Percentiles rank a stretch among this genome's conserved stretches.
Conservation (phyloP, 2,888 invertebrate species). For the Stenodema calcarata region DNA sequence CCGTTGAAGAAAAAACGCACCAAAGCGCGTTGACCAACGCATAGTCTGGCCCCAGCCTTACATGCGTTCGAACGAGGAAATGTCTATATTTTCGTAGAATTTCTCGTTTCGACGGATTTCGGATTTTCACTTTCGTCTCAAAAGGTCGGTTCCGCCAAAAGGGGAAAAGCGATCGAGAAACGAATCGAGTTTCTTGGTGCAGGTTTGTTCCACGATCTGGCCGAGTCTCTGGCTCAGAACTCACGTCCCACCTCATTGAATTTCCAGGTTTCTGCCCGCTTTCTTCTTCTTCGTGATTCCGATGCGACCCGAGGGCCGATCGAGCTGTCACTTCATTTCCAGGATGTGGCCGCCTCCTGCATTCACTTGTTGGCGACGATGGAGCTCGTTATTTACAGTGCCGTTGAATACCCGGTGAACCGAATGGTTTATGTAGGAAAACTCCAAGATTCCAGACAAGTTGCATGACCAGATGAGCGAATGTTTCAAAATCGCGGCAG, state of each 20-base stretch:
- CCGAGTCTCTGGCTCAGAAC: background rate
- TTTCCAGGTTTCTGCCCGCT: slow-evolving; percentile 12
- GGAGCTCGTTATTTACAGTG: too few species aligned
- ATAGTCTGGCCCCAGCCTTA: too few species aligned
- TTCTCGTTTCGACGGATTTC: background rate
- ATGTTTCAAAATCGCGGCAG: too few species aligned
- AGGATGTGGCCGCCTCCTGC: background rate
- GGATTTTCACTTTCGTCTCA: background rate
- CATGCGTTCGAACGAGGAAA: too few species aligned
- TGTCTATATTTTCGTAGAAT: too few species aligned
- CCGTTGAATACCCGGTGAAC: too few species aligned
- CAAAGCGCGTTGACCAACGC: too few species aligned
- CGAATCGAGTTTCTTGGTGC: slow-evolving; percentile 21
- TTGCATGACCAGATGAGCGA: too few species aligned
- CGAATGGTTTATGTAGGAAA: too few species aligned
- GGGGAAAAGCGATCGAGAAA: slow-evolving; percentile 13
- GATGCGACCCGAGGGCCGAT: background rate
- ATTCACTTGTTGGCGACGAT: background rate
- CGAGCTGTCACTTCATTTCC: background rate
- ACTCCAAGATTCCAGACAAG: too few species aligned
- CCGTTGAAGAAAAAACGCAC: too few species aligned
- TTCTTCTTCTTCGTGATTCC: slow-evolving; percentile 3
- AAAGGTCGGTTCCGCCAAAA: background rate
- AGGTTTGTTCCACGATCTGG: background rate
- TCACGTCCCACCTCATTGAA: slow-evolving; percentile 34